Percentiles rank a stretch among this genome's conserved stretches.
These are phyloP conservation scores for Atrichornis clamosus DNA, from an alignment of 2,113 vertebrate species.

Conservation along the genomic window DNA sequence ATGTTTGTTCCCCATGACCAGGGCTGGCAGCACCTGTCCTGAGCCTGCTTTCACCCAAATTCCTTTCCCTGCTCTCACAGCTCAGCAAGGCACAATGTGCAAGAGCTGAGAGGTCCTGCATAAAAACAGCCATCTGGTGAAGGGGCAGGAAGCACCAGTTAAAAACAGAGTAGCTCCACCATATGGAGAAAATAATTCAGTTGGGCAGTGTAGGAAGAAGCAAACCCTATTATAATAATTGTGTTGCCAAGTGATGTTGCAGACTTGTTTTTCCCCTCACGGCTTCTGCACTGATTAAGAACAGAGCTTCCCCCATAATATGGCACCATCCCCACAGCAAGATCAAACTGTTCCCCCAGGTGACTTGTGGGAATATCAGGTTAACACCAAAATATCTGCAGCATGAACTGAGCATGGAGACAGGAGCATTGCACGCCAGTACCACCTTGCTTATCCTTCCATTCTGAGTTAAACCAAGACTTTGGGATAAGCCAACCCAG, in stretches of 20 bases:
- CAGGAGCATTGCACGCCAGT: fast-evolving
- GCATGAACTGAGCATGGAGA: background rate
- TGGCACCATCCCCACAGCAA: background rate
- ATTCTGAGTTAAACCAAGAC: background rate
- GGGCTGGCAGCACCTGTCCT: background rate
- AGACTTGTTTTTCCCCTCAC: constrained; percentile 47
- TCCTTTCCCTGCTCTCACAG: background rate
- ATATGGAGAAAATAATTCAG: constrained; percentile 60
- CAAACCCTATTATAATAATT: constrained; percentile 59
- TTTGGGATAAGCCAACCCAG: background rate
- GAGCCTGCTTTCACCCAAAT: background rate
- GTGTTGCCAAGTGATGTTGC: constrained; percentile 60
- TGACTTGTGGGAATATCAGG: background rate
- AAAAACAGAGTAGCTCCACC: constrained; percentile 60
- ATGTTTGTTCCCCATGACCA: fast-evolving
- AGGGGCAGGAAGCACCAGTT: constrained; percentile 48
- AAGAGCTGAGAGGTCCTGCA: constrained; percentile 11
- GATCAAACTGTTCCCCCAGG: background rate
- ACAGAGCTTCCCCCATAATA: constrained; percentile 31
- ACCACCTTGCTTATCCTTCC: background rate
- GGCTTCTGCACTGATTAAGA: constrained; percentile 23
- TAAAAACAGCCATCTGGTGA: constrained; percentile 57
- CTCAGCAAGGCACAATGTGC: background rate
- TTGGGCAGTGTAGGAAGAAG: constrained; percentile 61
- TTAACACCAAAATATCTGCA: background rate